Conservation (phyloP, 2,888 invertebrate genomes). For the Tetheella fluctuosa region DNA sequence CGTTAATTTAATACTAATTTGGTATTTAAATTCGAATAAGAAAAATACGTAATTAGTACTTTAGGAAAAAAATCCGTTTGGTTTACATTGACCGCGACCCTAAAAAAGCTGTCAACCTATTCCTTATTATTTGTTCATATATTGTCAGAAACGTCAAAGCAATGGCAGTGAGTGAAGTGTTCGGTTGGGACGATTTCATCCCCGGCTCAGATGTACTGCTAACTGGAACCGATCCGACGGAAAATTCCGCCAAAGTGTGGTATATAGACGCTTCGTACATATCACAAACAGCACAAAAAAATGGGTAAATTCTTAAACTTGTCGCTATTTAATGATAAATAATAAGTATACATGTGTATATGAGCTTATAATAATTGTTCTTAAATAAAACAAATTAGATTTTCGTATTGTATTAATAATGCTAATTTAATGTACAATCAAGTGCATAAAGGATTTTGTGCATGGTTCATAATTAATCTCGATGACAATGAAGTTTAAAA, state of each 20-base stretch:
- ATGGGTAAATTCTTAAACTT: constrained; percentile 53
- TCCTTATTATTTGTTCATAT: constrained; percentile 11
- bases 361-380: background rate
- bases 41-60: too few species aligned
- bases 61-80: too few species aligned
- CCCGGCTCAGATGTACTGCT: constrained; percentile 71
- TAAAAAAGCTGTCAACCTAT: too few species aligned
- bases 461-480: too few species aligned
- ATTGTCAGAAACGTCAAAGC: constrained; percentile 66
- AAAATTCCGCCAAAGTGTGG: constrained; percentile 76
- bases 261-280: constrained; percentile 68
- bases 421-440: background rate
- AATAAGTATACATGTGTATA: too few species aligned
- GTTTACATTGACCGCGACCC: too few species aligned
- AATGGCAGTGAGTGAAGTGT: constrained; percentile 70
- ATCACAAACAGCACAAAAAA: constrained; percentile 62
- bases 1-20: too few species aligned
- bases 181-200: constrained; percentile 67
- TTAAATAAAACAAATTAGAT: background rate
- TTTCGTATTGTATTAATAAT: background rate
- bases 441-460: too few species aligned
- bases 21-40: too few species aligned
- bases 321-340: background rate
- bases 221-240: constrained; percentile 68
- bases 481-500: background rate